These are phyloP conservation scores for Ictalurus punctatus DNA, from an alignment of 2,113 vertebrate genomes.

Conservation along the genomic window DNA sequence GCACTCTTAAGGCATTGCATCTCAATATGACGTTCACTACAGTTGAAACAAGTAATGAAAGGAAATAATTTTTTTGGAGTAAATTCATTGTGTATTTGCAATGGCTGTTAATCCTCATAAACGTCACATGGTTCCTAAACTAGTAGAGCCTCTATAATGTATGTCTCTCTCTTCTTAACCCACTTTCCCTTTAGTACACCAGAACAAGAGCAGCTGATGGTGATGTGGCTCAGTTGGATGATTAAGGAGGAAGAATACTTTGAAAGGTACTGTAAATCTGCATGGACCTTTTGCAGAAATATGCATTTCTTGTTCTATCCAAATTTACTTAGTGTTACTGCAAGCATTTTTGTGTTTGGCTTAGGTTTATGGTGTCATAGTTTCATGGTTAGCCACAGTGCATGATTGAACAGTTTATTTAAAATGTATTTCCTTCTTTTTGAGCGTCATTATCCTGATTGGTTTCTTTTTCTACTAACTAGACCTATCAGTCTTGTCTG, in stretches of 20 bases:
- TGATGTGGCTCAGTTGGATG: conserved; percentile 99
- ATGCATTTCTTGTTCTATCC: not conserved
- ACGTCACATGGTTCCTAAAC: not conserved
- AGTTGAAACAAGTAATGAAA: not conserved
- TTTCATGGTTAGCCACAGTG: not conserved
- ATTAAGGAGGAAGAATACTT: conserved; percentile 99
- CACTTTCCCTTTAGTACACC: conserved; percentile 80
- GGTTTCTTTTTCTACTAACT: no score
- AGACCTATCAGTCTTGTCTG: no score
- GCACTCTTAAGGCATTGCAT: not conserved
- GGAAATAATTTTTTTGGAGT: not conserved
- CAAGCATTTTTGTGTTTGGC: not conserved
- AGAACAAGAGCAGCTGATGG: conserved; percentile 95
- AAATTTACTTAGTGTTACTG: not conserved
- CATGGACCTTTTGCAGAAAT: not conserved
- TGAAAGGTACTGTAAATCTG: conserved; percentile 80
- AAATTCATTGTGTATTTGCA: not conserved
- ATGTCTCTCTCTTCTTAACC: not conserved
- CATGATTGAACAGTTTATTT: not conserved
- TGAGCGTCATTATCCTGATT: not conserved
- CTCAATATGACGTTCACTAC: not conserved
- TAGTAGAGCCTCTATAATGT: not conserved
- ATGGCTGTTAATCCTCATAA: not conserved
- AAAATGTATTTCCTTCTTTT: not conserved
- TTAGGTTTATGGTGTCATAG: not conserved